These are phyloP conservation scores for Aptenodytes patagonicus DNA, from an alignment of 2,113 vertebrate species.

Conservation along the genomic window DNA sequence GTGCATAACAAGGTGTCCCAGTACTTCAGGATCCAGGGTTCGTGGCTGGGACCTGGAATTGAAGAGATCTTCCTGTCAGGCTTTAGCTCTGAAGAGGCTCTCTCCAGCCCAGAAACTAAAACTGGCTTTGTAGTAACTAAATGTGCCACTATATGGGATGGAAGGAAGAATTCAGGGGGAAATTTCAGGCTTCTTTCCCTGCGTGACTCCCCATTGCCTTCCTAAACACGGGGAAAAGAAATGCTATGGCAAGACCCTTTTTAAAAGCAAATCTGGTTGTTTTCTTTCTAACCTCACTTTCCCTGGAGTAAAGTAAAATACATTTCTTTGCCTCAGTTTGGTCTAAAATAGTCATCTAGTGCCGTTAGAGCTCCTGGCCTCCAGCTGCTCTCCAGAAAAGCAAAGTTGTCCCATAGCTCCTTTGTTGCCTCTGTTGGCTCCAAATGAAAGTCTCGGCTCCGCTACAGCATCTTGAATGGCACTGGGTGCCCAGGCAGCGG, in stretches of 20 bases:
- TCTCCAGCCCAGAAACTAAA: not conserved
- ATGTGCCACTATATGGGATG: not conserved
- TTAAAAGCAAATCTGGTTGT: not conserved
- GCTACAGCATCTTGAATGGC: not conserved
- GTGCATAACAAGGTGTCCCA: not conserved
- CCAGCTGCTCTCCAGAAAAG: not conserved
- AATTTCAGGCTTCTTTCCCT: not conserved
- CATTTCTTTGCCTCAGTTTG: not conserved
- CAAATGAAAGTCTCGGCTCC: not conserved
- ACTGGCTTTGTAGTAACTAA: not conserved
- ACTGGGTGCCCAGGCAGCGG: not conserved
- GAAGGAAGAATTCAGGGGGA: not conserved
- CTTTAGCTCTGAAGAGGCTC: not conserved
- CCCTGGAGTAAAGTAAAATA: not conserved
- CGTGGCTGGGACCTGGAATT: not conserved
- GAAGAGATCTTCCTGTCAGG: not conserved
- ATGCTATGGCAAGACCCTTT: not conserved
- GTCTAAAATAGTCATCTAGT: not conserved
- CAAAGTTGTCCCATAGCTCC: not conserved
- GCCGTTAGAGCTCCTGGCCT: not conserved
- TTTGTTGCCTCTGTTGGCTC: not conserved
- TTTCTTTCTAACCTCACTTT: not conserved
- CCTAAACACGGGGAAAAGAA: not conserved
- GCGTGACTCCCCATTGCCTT: not conserved
- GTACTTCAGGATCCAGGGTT: not conserved